A percentile compares a stretch with the other conserved stretches of the same genome.
These are phyloP conservation scores for Drosophila nigritarsus DNA, from an alignment of 2,888 invertebrate genomes.

Conservation along the genomic window DNA sequence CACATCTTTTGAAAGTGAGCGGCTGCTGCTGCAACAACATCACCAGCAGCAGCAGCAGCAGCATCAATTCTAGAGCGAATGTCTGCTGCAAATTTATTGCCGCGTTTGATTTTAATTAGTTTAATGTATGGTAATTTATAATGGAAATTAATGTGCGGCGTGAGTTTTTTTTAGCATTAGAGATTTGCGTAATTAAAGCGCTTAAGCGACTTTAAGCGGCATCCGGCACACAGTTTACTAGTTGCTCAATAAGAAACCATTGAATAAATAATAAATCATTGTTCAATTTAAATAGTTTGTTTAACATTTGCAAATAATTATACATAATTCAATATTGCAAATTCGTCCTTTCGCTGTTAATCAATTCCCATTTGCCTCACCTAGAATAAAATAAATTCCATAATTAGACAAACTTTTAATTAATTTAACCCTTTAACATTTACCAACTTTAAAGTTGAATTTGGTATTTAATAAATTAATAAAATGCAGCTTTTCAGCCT, in stretches of 20 bases:
- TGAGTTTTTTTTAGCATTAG: slow-evolving; percentile 19
- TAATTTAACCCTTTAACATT: neutral
- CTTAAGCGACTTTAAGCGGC: slow-evolving; percentile 5
- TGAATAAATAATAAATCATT: neutral
- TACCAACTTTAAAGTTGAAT: neutral
- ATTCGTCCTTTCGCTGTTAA: neutral
- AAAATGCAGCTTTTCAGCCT: neutral
- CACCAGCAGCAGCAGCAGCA: slow-evolving; percentile 27
- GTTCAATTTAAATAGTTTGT: neutral
- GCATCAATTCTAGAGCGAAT: slow-evolving; percentile 75
- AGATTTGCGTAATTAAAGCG: slow-evolving; percentile 31
- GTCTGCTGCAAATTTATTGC: slow-evolving; percentile 70
- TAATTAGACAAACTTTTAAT: neutral
- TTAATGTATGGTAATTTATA: slow-evolving; percentile 74
- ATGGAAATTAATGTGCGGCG: slow-evolving; percentile 47
- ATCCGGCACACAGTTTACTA: slow-evolving; percentile 20
- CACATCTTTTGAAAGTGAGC: slow-evolving; percentile 73
- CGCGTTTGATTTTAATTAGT: slow-evolving; percentile 75
- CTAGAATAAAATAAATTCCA: neutral
- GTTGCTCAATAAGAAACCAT: neutral
- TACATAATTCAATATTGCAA: neutral
- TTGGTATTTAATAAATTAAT: neutral
- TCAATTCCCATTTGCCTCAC: neutral
- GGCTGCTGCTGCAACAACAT: slow-evolving; percentile 26
- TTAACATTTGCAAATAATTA: neutral